Percentiles rank a stretch among this genome's conserved stretches.
Conservation (phyloP, 1,140 invertebrate species). For the Uloborus diversus region DNA sequence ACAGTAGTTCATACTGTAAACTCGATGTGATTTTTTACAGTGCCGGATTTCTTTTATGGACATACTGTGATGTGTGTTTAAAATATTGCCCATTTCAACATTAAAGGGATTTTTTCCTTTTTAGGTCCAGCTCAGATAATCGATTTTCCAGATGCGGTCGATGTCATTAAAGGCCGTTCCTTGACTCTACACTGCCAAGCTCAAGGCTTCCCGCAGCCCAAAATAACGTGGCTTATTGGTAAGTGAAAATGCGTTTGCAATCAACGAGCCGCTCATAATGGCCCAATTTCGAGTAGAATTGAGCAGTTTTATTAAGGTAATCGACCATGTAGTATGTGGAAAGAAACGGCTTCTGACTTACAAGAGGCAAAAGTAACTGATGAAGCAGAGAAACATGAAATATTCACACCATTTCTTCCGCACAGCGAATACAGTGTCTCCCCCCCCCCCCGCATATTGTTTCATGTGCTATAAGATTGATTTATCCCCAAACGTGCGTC, state of each 20-base stretch:
- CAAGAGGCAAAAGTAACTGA: too few species aligned
- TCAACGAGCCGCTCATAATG: neutral
- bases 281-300: neutral
- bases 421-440: neutral
- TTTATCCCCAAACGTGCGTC: too few species aligned
- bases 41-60: too few species aligned
- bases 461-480: too few species aligned
- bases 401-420: neutral
- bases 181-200: slow-evolving; percentile 36
- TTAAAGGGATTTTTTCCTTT: too few species aligned
- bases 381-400: neutral
- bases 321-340: neutral
- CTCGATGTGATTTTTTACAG: too few species aligned
- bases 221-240: slow-evolving; percentile 55
- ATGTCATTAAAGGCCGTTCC: slow-evolving; percentile 1
- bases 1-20: too few species aligned
- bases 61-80: too few species aligned
- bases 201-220: slow-evolving; percentile 44
- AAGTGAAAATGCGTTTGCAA: neutral
- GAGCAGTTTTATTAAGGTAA: neutral
- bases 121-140: slow-evolving; percentile 25
- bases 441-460: too few species aligned
- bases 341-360: neutral
- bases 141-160: slow-evolving; percentile 6
- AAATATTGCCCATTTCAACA: too few species aligned